These are phyloP conservation scores for Arizona elegans DNA, from an alignment of 2,113 vertebrate genomes.

Conservation along the genomic window DNA sequence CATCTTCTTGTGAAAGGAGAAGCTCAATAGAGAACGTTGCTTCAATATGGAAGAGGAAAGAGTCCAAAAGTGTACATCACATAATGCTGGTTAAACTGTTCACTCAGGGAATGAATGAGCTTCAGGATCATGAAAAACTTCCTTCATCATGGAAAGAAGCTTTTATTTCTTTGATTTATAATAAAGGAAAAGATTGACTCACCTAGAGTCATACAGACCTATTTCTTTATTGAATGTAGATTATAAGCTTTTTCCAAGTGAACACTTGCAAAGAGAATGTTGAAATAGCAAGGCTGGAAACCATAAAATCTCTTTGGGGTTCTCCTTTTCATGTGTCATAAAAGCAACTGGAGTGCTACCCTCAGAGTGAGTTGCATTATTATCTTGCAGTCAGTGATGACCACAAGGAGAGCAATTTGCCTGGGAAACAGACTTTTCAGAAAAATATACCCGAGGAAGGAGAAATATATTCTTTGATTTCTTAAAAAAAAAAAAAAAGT, in stretches of 20 bases:
- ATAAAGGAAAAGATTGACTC: background rate
- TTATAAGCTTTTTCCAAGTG: background rate
- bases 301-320: background rate
- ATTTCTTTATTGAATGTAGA: background rate
- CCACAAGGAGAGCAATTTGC: conserved; percentile 7
- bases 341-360: background rate
- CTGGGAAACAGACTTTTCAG: background rate
- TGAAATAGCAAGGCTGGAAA: conserved; percentile 3
- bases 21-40: background rate
- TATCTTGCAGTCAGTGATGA: conserved; percentile 21
- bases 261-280: background rate
- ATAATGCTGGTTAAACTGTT: background rate
- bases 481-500: background rate
- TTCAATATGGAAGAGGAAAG: background rate
- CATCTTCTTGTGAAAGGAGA: background rate
- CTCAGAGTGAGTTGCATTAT: conserved; percentile 22
- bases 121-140: background rate
- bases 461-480: conserved; percentile 10
- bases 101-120: background rate
- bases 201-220: background rate
- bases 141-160: background rate
- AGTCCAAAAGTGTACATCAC: background rate
- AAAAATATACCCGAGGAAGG: background rate
- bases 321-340: conserved; percentile 7
- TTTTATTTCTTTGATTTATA: background rate